Evolutionary conservation across 1,140 invertebrate genomes (phyloP), one percentile per base, ranked within the genome.

Genomic region (Nasonia giraulti): DNA sequence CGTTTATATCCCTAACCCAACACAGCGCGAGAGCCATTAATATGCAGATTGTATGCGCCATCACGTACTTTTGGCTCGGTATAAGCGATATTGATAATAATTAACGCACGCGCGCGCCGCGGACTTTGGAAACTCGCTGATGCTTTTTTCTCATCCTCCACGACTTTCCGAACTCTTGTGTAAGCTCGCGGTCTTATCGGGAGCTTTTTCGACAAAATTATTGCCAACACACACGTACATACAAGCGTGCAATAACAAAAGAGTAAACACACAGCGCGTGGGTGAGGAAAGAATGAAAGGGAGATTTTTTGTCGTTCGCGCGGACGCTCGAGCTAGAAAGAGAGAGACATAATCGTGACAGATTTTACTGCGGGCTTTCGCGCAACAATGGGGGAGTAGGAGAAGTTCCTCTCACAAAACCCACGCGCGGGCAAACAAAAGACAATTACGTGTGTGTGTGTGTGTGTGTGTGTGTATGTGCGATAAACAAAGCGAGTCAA

Each of bases 21-120:
- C 79, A 85, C 6, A 37, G 17, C 8, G 2, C 20, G 17, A n/a
- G 47, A 73, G 27, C 79, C 47, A 83, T 86, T 86, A 86, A 83
- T 86, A 86, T 86, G 85, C 85, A 86, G 85, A 86, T 86, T 75
- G 50, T 83, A 86, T 86, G 85, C 82, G 62, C 20, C 69, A 62
- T 86, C 85, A 86, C 85, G 85, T 86, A 69, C 81, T 86, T 73
- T 83, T 74, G 76, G 80, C 76, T 86, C 76, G 62, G 80, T 74
- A 6, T 37, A 3, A 27, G 66, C 44, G 77, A 86, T 86, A 82
- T 82, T 84, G 82, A 82, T 85, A 79, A 86, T 82, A 79, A 86
- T 82, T 82, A 84, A 81, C 78, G 78, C 69, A 27, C 27, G 27
- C 27, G 27, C 27, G 27, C 27, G 27, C 27, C 27, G 71, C 11